Conservation (phyloP, 1,140 invertebrate genomes). For the Drosophila mauritiana region DNA sequence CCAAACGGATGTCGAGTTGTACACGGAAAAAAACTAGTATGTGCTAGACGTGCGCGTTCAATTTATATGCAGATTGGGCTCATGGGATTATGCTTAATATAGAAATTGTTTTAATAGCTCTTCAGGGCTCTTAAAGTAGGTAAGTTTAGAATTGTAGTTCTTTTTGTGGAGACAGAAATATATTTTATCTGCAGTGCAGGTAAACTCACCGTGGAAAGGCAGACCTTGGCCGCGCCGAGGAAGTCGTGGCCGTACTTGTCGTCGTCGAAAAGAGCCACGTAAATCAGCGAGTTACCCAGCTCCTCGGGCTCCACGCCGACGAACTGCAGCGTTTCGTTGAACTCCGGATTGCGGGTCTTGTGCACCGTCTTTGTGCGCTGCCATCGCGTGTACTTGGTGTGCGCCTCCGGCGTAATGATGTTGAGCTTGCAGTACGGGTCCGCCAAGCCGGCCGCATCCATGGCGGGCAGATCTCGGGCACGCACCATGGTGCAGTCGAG, state of each 20-base stretch:
- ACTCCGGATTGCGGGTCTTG: slow-evolving; percentile 96
- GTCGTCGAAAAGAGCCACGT: slow-evolving; percentile 91
- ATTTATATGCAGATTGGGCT: too few relatives aligned
- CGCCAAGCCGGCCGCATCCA: slow-evolving; percentile 95
- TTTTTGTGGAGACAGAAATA: too few relatives aligned
- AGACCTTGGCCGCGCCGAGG: slow-evolving; percentile 91
- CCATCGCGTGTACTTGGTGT: slow-evolving; percentile 80
- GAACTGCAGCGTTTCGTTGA: slow-evolving; percentile 96
- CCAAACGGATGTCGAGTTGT: background rate
- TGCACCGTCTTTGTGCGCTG: slow-evolving; percentile 92
- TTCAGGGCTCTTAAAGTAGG: background rate
- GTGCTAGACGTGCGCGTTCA: background rate
- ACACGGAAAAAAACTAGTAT: background rate
- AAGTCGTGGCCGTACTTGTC: slow-evolving; percentile 94
- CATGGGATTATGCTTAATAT: too few relatives aligned
- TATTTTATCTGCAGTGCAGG: background rate
- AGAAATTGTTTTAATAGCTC: too few relatives aligned
- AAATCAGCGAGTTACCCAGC: slow-evolving; percentile 90
- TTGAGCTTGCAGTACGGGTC: slow-evolving; percentile 97
- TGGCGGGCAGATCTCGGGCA: slow-evolving; percentile 91
- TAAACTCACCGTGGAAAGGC: slow-evolving; percentile 82
- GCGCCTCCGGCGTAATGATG: slow-evolving; percentile 86
- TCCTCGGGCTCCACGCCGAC: slow-evolving; percentile 89
- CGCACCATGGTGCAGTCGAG: slow-evolving; percentile 92
- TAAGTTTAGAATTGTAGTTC: too few relatives aligned